These are phyloP conservation scores for Anthonomus grandis DNA, from an alignment of 1,140 invertebrate species.

Conservation along the genomic window DNA sequence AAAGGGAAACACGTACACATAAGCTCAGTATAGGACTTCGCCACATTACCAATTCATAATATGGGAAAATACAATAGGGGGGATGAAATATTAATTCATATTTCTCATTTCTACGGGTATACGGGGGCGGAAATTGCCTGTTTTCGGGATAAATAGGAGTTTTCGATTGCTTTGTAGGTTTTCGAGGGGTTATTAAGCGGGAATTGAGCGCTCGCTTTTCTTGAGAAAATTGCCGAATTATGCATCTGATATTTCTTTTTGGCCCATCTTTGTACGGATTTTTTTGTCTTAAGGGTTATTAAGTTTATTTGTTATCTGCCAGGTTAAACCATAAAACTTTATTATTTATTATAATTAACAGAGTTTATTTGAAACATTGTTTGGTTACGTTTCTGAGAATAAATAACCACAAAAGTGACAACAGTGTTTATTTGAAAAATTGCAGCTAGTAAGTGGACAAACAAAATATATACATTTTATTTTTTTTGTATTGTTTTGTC, in stretches of 20 bases:
- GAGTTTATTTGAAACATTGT: too few relatives aligned
- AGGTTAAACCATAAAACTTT: too few relatives aligned
- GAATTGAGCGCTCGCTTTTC: neutral
- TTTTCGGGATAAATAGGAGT: constrained; percentile 20
- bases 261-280: too few relatives aligned
- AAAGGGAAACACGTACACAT: constrained; percentile 8
- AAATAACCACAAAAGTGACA: too few relatives aligned
- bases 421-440: too few relatives aligned
- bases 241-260: constrained; percentile 9
- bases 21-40: constrained; percentile 9
- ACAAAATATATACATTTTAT: neutral
- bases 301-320: too few relatives aligned
- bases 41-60: constrained; percentile 45
- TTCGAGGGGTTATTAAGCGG: constrained; percentile 12
- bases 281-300: too few relatives aligned
- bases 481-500: constrained; percentile 11
- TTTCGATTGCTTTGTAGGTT: constrained; percentile 19
- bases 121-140: constrained; percentile 27
- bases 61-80: constrained; percentile 46
- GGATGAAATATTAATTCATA: constrained; percentile 48
- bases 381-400: too few relatives aligned
- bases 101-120: constrained; percentile 44
- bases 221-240: constrained; percentile 11
- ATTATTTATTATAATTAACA: too few relatives aligned
- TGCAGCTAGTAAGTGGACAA: constrained; percentile 22